Evolutionary conservation across 2,888 invertebrate species (phyloP).

Genomic region (Creontiades dilutus): DNA sequence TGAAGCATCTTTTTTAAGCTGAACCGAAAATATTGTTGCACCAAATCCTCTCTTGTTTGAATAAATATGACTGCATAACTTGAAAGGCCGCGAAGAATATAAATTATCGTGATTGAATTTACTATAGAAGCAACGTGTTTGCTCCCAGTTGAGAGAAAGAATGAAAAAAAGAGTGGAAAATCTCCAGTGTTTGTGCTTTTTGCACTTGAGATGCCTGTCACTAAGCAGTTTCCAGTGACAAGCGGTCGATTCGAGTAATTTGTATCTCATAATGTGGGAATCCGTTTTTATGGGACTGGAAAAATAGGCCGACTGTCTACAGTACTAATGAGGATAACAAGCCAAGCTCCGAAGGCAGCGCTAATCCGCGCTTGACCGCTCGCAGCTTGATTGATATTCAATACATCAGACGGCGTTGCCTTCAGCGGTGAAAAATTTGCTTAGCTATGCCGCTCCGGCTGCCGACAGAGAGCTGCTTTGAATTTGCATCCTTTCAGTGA

Average conservation of each 20-base stretch:
- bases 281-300: constrained; percentile 1
- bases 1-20: too few species aligned
- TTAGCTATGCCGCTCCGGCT: constrained; percentile 39
- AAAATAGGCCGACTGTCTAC: constrained; percentile 25
- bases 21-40: too few species aligned
- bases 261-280: constrained; percentile 48
- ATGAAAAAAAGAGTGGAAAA: background rate
- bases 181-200: background rate
- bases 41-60: too few species aligned
- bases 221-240: background rate
- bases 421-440: constrained; percentile 52
- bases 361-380: constrained; percentile 48
- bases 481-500: constrained; percentile 43
- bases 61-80: too few species aligned
- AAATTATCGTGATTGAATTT: too few species aligned
- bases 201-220: background rate
- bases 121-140: too few species aligned
- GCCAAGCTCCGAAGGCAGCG: constrained; percentile 7
- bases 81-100: too few species aligned
- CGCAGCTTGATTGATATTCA: constrained; percentile 47
- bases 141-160: background rate
- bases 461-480: constrained; percentile 48
- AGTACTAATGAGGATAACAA: constrained; percentile 48
- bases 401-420: constrained; percentile 30
- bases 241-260: constrained; percentile 19